These are phyloP conservation scores for Lethrus apterus DNA, from an alignment of 1,140 invertebrate genomes.

Conservation along the genomic window DNA sequence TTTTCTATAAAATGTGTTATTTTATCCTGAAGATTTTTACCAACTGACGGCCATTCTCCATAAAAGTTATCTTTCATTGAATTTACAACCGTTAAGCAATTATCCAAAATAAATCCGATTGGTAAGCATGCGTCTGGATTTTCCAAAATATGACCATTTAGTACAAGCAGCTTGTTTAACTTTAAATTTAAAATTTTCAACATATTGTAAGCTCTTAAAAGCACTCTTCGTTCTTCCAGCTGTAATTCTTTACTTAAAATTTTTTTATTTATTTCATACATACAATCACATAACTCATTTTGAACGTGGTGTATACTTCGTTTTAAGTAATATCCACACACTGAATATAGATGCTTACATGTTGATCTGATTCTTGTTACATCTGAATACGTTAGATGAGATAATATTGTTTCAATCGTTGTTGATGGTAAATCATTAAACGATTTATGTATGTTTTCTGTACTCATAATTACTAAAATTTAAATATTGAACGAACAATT, in stretches of 20 bases:
- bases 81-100: not conserved
- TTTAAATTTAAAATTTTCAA: constrained; percentile 11
- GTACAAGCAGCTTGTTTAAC: constrained; percentile 3
- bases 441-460: no score
- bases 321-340: not conserved
- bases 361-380: constrained; percentile 5
- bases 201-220: constrained; percentile 7
- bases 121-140: constrained; percentile 1
- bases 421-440: not conserved
- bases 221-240: not conserved
- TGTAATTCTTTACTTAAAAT: not conserved
- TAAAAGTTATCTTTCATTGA: constrained; percentile 8
- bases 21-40: constrained; percentile 10
- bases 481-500: no score
- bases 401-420: constrained; percentile 2
- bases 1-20: constrained; percentile 7
- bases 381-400: not conserved
- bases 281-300: constrained; percentile 2
- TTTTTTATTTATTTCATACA: not conserved
- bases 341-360: constrained; percentile 4
- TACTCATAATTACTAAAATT: no score
- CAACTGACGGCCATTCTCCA: constrained; percentile 4
- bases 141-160: constrained; percentile 12
- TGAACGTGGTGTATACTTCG: not conserved
- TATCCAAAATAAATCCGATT: not conserved